These are phyloP conservation scores for Drosophila sproati DNA, from an alignment of 1,140 invertebrate genomes.

Conservation along the genomic window DNA sequence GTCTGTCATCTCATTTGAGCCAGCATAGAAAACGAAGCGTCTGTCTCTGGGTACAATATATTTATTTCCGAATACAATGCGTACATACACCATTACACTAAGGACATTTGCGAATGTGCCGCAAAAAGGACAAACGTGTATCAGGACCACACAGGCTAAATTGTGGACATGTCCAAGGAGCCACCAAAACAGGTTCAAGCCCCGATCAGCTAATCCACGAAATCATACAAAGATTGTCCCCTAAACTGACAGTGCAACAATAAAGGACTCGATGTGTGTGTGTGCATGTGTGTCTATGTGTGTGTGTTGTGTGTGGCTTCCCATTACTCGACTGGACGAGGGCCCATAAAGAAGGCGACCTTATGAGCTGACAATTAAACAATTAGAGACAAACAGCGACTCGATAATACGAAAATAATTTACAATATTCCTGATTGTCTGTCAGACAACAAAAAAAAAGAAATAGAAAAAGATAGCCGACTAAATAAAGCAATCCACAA, in stretches of 20 bases:
- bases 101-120: constrained; percentile 39
- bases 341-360: constrained; percentile 45
- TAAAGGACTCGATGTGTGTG: constrained; percentile 5
- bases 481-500: constrained; percentile 81
- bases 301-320: constrained; percentile 15
- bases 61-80: constrained; percentile 16
- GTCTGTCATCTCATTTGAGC: constrained; percentile 6
- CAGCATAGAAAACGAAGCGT: constrained; percentile 15
- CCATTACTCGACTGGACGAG: constrained; percentile 23
- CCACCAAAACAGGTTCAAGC: constrained; percentile 58
- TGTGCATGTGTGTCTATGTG: not conserved
- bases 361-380: constrained; percentile 78
- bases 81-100: constrained; percentile 51
- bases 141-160: constrained; percentile 63
- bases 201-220: constrained; percentile 63
- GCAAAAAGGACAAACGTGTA: constrained; percentile 29
- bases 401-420: constrained; percentile 83
- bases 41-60: not conserved
- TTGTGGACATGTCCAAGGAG: constrained; percentile 43
- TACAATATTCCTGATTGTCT: constrained; percentile 42
- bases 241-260: constrained; percentile 69
- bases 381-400: constrained; percentile 74
- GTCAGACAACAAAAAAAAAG: constrained; percentile 19
- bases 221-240: constrained; percentile 47
- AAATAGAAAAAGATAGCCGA: constrained; percentile 44